A percentile compares a stretch with the other conserved stretches of the same genome.
Evolutionary conservation across 1,140 invertebrate genomes (phyloP).

Genomic region (Cydia fagiglandana): DNA sequence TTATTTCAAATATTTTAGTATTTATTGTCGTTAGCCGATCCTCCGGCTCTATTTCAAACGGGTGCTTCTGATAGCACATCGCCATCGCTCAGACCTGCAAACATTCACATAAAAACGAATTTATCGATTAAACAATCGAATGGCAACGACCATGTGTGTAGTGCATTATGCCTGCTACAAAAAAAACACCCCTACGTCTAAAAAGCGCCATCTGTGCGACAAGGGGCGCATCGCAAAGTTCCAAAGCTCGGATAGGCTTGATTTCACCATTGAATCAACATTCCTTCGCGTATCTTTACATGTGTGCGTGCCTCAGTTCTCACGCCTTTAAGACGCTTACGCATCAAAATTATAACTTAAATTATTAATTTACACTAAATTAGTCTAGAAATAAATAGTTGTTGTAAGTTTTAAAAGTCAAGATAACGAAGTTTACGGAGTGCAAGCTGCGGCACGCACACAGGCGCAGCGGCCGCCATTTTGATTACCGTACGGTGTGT

Average conservation of each 20-base stretch:
- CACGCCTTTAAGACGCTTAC: slow-evolving; percentile 53
- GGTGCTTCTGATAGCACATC: slow-evolving; percentile 75
- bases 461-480: slow-evolving; percentile 65
- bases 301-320: slow-evolving; percentile 71
- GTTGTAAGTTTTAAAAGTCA: slow-evolving; percentile 23
- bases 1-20: slow-evolving; percentile 88
- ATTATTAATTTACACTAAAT: slow-evolving; percentile 39
- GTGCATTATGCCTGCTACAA: slow-evolving; percentile 12
- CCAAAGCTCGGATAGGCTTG: slow-evolving; percentile 70
- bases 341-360: slow-evolving; percentile 55
- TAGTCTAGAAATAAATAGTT: background rate
- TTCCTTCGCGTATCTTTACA: slow-evolving; percentile 71
- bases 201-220: slow-evolving; percentile 63
- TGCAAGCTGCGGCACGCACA: slow-evolving; percentile 69
- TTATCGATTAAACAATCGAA: slow-evolving; percentile 24
- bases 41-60: slow-evolving; percentile 76
- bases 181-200: slow-evolving; percentile 45
- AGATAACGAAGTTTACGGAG: slow-evolving; percentile 42
- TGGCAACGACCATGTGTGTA: slow-evolving; percentile 27
- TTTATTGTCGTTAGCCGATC: slow-evolving; percentile 83
- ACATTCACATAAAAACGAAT: slow-evolving; percentile 23
- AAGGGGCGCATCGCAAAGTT: slow-evolving; percentile 50
- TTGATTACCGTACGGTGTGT: slow-evolving; percentile 76
- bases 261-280: slow-evolving; percentile 78
- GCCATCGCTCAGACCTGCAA: slow-evolving; percentile 50